Base-by-base conservation (phyloP, 1,140 invertebrate genomes). In the Calliphora vicina region DNA sequence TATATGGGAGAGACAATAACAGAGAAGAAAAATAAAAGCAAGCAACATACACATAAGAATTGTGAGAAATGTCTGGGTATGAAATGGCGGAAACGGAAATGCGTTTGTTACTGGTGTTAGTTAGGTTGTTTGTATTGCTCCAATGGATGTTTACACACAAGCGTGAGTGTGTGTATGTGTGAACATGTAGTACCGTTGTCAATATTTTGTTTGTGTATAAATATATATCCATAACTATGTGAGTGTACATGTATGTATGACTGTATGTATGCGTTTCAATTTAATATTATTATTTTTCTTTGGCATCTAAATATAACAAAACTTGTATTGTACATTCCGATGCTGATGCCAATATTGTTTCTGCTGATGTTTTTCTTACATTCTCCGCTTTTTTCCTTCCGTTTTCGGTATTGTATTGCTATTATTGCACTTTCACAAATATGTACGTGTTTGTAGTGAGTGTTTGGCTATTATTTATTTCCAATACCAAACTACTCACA, bases 21-120 rank as follows among this genome's bases (percentile, higher is more conserved):
- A 78, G 25, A 45, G 20, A 45, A 20, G 25, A 20, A 61, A n/a
- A 57, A 9, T 20, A 15, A 76, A 35, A 42, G 17, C 72, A 15
- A 73, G 42, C 78, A 35, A 50, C 17, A 57, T 15, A 1, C 45
- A 1, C 45, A 57, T 15, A 57, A 57, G 45, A 8, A 35, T 35
- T 35, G 45, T 35, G 15, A 57, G n/a, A 57, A 57, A 57, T n/a
- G 45, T n/a, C 50, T n/a, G 78, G 78, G 78, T 61, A 45, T 43
- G 17, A 43, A 43, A 26, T 57, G 76, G 23, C 17, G 81, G 81
- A 82, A 82, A 26, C 61, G 61, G 61, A 82, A 82, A 73, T 82
- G 81, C 81, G 81, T 82, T 35, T 35, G 35, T 35, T 81, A 81
- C 61, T 81, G 50, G 80, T 81, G 80, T 81, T 81, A 57, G 80